Evolutionary conservation across 2,888 invertebrate genomes (phyloP).

Genomic region (Brachypalpus laphriformis): DNA sequence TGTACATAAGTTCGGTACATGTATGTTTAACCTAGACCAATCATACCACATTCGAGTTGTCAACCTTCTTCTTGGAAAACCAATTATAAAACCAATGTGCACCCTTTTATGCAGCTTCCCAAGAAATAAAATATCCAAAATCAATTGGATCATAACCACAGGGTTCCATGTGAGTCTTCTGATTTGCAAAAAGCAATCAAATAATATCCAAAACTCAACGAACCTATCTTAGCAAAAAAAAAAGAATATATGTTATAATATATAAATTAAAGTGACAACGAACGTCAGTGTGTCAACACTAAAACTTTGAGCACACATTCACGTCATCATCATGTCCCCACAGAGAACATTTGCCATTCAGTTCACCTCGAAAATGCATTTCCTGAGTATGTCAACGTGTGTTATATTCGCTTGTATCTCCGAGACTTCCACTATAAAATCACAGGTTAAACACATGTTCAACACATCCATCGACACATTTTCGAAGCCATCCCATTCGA

Average conservation of each 20-base stretch:
- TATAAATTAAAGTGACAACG: constrained; percentile 43
- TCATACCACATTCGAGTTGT: too few relatives aligned
- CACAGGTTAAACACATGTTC: constrained; percentile 74
- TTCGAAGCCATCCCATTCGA: constrained; percentile 74
- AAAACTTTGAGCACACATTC: constrained; percentile 48
- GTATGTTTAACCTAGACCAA: too few relatives aligned
- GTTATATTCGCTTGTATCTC: constrained; percentile 52
- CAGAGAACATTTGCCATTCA: constrained; percentile 41
- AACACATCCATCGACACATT: constrained; percentile 74
- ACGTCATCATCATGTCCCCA: constrained; percentile 14
- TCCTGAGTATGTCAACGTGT: constrained; percentile 66
- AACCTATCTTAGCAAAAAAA: constrained; percentile 46
- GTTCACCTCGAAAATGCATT: constrained; percentile 59
- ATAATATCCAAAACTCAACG: background rate
- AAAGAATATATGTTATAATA: too few relatives aligned
- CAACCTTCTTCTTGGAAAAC: too few relatives aligned
- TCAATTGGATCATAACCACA: background rate
- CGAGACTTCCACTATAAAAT: constrained; percentile 65
- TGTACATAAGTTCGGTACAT: too few relatives aligned
- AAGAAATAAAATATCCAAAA: background rate
- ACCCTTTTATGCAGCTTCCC: too few relatives aligned
- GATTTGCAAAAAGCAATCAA: background rate
- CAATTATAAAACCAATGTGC: too few relatives aligned
- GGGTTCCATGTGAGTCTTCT: background rate
- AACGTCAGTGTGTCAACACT: constrained; percentile 51